phyloP scores from a whole-genome alignment of 2,888 invertebrate genomes.

The Drosophila leonis region DNA sequence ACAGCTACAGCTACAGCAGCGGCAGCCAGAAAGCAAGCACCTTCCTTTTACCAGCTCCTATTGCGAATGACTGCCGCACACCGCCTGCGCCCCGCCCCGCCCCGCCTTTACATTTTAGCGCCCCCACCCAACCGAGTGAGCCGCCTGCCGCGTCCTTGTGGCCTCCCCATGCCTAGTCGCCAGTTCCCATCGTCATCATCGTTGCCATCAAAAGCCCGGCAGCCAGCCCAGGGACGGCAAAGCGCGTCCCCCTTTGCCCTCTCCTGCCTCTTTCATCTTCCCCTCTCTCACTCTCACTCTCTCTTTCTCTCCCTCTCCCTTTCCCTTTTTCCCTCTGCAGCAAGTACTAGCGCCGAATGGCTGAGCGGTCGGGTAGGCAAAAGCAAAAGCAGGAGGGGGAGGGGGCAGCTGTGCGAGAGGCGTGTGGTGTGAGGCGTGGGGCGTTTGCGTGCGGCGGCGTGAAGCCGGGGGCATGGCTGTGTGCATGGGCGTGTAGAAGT shows the following conservation, averaged over 20 bases:
- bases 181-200: slow-evolving; percentile 52
- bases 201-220: slow-evolving; percentile 67
- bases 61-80: slow-evolving; percentile 43
- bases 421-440: slow-evolving; percentile 37
- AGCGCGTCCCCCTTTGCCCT: slow-evolving; percentile 28
- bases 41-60: slow-evolving; percentile 63
- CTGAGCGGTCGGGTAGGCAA: slow-evolving; percentile 46
- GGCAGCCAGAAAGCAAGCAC: slow-evolving; percentile 40
- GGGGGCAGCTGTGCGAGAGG: slow-evolving; percentile 20
- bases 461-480: slow-evolving; percentile 41
- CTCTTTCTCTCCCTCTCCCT: neutral
- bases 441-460: slow-evolving; percentile 61
- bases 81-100: slow-evolving; percentile 5
- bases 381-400: no score
- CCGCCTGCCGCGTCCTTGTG: slow-evolving; percentile 69
- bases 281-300: neutral
- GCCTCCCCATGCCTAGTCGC: slow-evolving; percentile 47
- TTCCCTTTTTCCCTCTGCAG: neutral
- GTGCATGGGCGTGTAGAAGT: slow-evolving; percentile 49
- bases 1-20: slow-evolving; percentile 13
- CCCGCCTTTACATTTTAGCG: slow-evolving; percentile 2
- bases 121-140: slow-evolving; percentile 15
- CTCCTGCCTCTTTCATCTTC: neutral
- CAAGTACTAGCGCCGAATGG: slow-evolving; percentile 55
- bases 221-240: slow-evolving; percentile 58